phyloP scores from a whole-genome alignment of 2,113 vertebrate species.

The Phyllostomus discolor region DNA sequence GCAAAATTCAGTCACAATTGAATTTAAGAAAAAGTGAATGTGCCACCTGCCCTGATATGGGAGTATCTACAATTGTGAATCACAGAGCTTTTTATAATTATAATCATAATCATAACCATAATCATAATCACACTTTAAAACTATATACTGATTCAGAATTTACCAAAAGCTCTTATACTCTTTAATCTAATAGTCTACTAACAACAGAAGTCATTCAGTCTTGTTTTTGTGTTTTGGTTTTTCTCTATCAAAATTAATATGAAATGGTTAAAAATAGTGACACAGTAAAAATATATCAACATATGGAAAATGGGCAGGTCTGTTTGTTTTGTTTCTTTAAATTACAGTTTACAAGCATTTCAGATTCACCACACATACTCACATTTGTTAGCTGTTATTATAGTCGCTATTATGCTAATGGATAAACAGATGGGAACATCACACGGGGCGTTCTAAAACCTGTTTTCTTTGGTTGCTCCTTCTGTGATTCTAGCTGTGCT shows the following conservation, averaged over 20 bases:
- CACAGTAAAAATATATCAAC: constrained; percentile 50
- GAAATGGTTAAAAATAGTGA: constrained; percentile 52
- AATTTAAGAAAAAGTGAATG: not conserved
- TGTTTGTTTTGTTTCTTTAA: constrained; percentile 72
- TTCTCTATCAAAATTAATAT: constrained; percentile 12
- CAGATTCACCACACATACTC: constrained; percentile 48
- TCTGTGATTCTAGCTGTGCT: constrained; percentile 39
- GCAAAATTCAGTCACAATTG: not conserved
- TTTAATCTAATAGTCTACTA: not conserved
- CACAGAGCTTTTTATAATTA: not conserved
- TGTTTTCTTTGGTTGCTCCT: constrained; percentile 51
- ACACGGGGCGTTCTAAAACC: constrained; percentile 46
- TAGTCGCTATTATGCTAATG: constrained; percentile 55
- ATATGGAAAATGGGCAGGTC: constrained; percentile 67
- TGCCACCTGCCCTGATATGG: not conserved
- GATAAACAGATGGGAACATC: constrained; percentile 64
- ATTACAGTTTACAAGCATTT: constrained; percentile 67
- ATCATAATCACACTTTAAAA: not conserved
- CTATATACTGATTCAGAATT: not conserved
- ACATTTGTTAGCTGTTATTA: constrained; percentile 67
- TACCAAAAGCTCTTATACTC: not conserved
- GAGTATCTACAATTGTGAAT: not conserved
- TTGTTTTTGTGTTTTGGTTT: not conserved
- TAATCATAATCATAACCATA: not conserved
- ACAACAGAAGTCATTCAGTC: not conserved